These are phyloP conservation scores for Salvator merianae DNA, from an alignment of 2,113 vertebrate genomes.

Conservation along the genomic window DNA sequence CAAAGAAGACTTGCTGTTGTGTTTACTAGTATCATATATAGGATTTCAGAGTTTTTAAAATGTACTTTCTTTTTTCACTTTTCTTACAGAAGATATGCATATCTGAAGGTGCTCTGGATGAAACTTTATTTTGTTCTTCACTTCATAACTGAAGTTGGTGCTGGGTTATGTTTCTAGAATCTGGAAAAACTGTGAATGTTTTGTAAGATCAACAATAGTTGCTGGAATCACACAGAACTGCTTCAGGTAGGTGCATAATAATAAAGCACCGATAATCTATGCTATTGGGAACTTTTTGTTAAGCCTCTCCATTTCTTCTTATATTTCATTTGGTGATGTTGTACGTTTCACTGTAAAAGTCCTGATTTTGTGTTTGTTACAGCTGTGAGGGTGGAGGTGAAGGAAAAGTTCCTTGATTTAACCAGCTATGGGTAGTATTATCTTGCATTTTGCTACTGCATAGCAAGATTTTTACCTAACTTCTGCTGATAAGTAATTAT, in stretches of 20 bases:
- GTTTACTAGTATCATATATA: not conserved
- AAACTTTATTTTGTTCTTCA: not conserved
- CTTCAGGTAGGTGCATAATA: slow-evolving; percentile 7
- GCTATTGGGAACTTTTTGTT: not conserved
- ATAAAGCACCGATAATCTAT: not conserved
- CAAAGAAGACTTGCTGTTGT: not conserved
- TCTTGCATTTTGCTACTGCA: not conserved
- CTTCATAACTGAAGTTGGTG: slow-evolving; percentile 7
- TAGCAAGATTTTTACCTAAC: not conserved
- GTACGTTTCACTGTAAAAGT: not conserved
- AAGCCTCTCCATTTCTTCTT: not conserved
- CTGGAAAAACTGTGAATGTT: slow-evolving; percentile 7
- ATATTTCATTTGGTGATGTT: not conserved
- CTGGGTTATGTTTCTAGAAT: not conserved
- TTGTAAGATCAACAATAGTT: not conserved
- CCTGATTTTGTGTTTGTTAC: not conserved
- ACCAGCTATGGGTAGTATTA: not conserved
- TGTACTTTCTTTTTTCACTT: not conserved
- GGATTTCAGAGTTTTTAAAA: not conserved
- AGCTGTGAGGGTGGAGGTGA: not conserved
- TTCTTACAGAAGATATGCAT: slow-evolving; percentile 8
- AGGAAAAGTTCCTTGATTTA: not conserved
- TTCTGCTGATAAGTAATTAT: not conserved
- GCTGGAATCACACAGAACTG: not conserved
- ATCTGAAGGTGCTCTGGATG: slow-evolving; percentile 1